Conservation (phyloP, 2,113 vertebrate species). For the Brachyhypopomus occidentalis region DNA sequence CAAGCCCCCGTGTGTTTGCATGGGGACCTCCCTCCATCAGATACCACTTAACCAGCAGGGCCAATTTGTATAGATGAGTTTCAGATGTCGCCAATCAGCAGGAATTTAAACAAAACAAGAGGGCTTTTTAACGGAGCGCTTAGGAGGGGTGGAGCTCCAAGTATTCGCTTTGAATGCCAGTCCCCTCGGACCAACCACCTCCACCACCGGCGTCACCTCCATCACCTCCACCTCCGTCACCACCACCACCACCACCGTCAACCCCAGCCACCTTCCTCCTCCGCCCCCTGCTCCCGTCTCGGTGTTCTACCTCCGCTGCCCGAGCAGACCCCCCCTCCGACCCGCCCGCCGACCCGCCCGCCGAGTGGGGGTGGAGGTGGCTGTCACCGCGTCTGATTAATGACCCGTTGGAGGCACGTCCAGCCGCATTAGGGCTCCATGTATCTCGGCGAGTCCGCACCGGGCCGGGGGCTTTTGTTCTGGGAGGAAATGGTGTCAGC, state of each 20-base stretch:
- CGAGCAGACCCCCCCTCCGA: constrained; percentile 66
- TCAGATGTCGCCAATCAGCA: constrained; percentile 59
- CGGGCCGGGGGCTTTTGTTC: constrained; percentile 96
- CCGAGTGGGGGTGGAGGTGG: constrained; percentile 79
- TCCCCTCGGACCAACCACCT: neutral
- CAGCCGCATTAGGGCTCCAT: constrained; percentile 99
- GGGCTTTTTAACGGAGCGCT: constrained; percentile 22
- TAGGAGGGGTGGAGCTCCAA: constrained; percentile 13
- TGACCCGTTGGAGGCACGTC: constrained; percentile 98
- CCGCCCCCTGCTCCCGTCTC: constrained; percentile 60
- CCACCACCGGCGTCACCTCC: neutral
- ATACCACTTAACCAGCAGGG: constrained; percentile 45
- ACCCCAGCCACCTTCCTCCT: constrained; percentile 64
- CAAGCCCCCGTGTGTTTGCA: neutral
- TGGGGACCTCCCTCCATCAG: constrained; percentile 11
- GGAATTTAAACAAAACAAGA: constrained; percentile 55
- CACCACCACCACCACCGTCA: neutral
- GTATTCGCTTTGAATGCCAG: neutral
- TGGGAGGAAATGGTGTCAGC: constrained; percentile 99
- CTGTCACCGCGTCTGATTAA: constrained; percentile 99
- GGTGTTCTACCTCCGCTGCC: constrained; percentile 59
- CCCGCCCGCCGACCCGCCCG: constrained; percentile 59
- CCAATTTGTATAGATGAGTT: constrained; percentile 54
- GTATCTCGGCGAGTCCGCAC: constrained; percentile 93
- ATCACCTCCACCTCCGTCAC: no score